phyloP scores from a whole-genome alignment of 1,140 invertebrate genomes.

The Limonius californicus region DNA sequence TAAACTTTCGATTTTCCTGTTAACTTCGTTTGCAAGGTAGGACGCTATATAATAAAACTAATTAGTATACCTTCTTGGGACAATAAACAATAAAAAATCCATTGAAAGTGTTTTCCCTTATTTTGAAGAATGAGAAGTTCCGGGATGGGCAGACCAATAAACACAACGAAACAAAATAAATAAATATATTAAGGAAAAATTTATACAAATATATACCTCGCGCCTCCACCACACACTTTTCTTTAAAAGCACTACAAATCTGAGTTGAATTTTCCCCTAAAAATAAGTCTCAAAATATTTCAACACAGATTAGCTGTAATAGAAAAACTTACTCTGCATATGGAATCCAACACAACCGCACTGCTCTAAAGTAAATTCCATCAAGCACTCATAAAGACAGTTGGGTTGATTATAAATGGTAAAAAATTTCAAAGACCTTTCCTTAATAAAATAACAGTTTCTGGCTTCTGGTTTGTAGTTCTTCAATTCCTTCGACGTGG shows the following conservation, averaged over 20 bases:
- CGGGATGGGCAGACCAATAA: too few relatives aligned
- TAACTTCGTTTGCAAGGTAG: neutral
- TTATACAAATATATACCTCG: neutral
- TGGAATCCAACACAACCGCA: slow-evolving; percentile 61
- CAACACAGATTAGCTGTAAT: neutral
- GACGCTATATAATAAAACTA: too few relatives aligned
- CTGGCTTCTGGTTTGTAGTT: slow-evolving; percentile 49
- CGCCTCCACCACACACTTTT: neutral
- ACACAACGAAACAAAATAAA: too few relatives aligned
- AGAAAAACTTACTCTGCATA: slow-evolving; percentile 50
- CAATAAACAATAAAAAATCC: too few relatives aligned
- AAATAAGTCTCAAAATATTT: neutral
- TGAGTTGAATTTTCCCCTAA: neutral
- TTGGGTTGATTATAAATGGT: slow-evolving; percentile 70
- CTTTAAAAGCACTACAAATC: neutral
- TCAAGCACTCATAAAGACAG: slow-evolving; percentile 69
- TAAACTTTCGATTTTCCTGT: neutral
- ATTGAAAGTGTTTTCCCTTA: neutral
- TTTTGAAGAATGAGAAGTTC: too few relatives aligned
- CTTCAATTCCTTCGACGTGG: slow-evolving; percentile 48
- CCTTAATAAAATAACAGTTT: slow-evolving; percentile 60
- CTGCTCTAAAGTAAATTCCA: slow-evolving; percentile 62
- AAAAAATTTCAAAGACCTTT: slow-evolving; percentile 60
- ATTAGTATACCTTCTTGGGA: too few relatives aligned
- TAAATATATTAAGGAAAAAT: neutral